Conservation (phyloP, 2,888 invertebrate genomes). For the Habroteleia sp. region DNA sequence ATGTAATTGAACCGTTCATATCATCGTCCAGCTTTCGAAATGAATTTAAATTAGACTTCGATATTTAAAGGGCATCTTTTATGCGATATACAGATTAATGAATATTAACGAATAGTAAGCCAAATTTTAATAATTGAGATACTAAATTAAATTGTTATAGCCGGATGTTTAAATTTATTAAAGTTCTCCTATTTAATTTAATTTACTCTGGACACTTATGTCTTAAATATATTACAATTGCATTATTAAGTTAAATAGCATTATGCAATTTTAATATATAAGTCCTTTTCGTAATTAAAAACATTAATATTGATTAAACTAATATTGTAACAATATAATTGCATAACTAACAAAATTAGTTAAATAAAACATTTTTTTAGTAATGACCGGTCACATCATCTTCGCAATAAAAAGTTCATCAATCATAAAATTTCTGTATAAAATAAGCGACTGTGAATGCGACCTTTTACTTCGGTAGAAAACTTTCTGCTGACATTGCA, state of each 20-base stretch:
- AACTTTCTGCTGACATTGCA: conserved; percentile 47
- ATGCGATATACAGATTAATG: conserved; percentile 40
- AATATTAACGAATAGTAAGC: conserved; percentile 18
- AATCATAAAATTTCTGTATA: conserved; percentile 25
- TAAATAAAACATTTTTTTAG: conserved; percentile 6
- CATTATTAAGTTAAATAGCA: too few relatives aligned
- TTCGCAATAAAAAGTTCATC: conserved; percentile 21
- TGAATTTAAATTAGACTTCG: conserved; percentile 24
- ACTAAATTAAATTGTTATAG: background rate
- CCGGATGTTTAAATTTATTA: conserved; percentile 3
- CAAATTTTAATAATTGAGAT: conserved; percentile 26
- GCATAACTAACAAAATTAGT: conserved; percentile 9
- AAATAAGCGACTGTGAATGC: conserved; percentile 39
- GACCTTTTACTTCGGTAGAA: conserved; percentile 26
- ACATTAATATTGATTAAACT: too few relatives aligned
- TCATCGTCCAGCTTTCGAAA: conserved; percentile 2
- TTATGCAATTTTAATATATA: too few relatives aligned
- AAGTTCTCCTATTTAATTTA: too few relatives aligned
- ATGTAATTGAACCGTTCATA: too few relatives aligned
- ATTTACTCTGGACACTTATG: too few relatives aligned
- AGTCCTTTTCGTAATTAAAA: too few relatives aligned
- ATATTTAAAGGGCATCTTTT: conserved; percentile 18
- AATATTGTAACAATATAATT: too few relatives aligned
- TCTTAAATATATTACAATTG: too few relatives aligned
- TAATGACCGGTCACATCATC: background rate